These are phyloP conservation scores for Temnothorax unifasciatus DNA, from an alignment of 2,888 invertebrate species.

Conservation along the genomic window DNA sequence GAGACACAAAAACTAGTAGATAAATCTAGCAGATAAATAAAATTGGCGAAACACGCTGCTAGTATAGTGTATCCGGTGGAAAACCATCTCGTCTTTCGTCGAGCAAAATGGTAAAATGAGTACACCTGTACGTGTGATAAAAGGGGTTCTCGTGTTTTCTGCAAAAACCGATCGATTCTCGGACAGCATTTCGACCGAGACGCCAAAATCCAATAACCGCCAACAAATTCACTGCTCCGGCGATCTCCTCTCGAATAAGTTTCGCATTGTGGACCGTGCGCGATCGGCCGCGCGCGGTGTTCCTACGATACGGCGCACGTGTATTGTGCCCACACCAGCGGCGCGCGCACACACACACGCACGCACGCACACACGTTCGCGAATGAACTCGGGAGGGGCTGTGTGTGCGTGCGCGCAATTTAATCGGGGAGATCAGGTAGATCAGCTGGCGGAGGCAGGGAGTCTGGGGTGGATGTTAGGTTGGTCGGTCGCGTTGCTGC, in stretches of 20 bases:
- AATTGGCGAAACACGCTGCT: neutral
- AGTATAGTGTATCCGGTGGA: neutral
- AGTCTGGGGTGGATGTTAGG: slow-evolving; percentile 80
- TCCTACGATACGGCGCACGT: neutral
- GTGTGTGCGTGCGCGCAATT: slow-evolving; percentile 67
- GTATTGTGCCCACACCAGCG: slow-evolving; percentile 35
- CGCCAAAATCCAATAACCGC: slow-evolving; percentile 22
- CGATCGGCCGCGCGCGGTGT: slow-evolving; percentile 17
- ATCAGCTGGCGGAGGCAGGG: slow-evolving; percentile 77
- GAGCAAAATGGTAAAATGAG: neutral
- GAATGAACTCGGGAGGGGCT: slow-evolving; percentile 1
- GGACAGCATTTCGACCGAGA: neutral
- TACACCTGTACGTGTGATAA: neutral
- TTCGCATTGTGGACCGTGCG: slow-evolving; percentile 40
- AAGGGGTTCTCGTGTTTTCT: neutral
- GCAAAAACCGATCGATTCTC: slow-evolving; percentile 19
- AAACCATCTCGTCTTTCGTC: neutral
- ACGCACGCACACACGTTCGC: neutral
- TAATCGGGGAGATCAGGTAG: slow-evolving; percentile 77
- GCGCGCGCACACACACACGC: neutral
- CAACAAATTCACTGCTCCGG: slow-evolving; percentile 23
- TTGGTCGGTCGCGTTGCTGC: slow-evolving; percentile 74
- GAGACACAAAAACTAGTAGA: neutral
- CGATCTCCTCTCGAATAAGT: slow-evolving; percentile 36
- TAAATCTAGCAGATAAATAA: neutral